phyloP scores from a whole-genome alignment of 2,888 invertebrate species.

The Drosophila yooni region DNA sequence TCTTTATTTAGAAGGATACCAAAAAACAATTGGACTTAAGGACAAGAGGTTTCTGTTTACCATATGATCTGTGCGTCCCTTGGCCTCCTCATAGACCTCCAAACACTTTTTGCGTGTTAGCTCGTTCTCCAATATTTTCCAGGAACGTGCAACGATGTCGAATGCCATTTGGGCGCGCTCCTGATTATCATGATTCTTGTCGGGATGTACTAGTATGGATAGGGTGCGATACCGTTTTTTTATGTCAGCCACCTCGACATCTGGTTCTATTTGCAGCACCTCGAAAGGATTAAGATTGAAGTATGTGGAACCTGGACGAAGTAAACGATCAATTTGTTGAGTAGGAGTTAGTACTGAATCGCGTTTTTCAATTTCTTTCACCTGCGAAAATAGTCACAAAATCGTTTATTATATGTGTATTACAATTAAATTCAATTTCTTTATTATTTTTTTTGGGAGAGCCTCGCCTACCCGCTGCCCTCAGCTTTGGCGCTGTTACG shows the following conservation, averaged over 20 bases:
- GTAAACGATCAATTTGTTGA: conserved; percentile 98
- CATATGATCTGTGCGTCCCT: conserved; percentile 96
- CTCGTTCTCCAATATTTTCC: conserved; percentile 97
- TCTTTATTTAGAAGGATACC: background rate
- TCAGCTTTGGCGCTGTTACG: conserved; percentile 29
- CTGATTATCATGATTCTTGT: conserved; percentile 98
- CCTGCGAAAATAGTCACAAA: conserved; percentile 87
- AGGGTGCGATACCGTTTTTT: conserved; percentile 98
- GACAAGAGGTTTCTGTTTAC: conserved; percentile 85
- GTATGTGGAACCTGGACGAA: conserved; percentile 98
- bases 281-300: conserved; percentile 99
- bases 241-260: conserved; percentile 94
- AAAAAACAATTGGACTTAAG: background rate
- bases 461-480: conserved; percentile 34
- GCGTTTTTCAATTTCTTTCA: conserved; percentile 99
- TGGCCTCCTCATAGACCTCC: conserved; percentile 98
- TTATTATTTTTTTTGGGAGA: conserved; percentile 9
- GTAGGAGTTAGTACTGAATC: conserved; percentile 98
- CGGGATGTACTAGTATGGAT: conserved; percentile 99
- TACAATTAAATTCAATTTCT: conserved; percentile 28
- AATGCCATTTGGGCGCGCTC: conserved; percentile 97
- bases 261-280: conserved; percentile 95
- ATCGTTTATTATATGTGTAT: conserved; percentile 64
- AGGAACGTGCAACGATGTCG: conserved; percentile 97
- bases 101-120: conserved; percentile 96